Base-by-base conservation (phyloP, 2,113 vertebrate species). In the Odobenus rosmarus region DNA sequence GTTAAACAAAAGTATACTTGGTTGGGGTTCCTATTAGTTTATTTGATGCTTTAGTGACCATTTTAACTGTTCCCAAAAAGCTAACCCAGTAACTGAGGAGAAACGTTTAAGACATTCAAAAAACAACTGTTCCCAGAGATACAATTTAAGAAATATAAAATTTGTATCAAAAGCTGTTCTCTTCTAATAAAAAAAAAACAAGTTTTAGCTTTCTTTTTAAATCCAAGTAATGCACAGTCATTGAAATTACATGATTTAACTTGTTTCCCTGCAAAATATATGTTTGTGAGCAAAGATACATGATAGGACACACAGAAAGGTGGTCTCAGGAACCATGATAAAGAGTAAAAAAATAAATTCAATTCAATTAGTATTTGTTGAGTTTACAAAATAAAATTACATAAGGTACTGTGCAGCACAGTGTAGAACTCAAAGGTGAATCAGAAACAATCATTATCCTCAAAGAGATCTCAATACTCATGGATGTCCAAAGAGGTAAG, bases 121-220 rank as follows among this genome's bases (percentile, higher is more conserved):
- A 90, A 64, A n/a, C 12, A 90, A 36, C n/a, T 80, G 31, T 87
- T 92, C 46, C 61, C 39, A 93, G 26, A 95, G 15, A 93, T 23
- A 94, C 11, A 95, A 90, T 72, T 92, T 83, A 93, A 90, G 28
- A 96, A 80, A 93, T 33, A 84, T 31, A 77, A 82, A 67, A 69
- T 76, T 33, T 28, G n/a, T 86, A 90, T 46, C n/a, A 96, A 96
- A 77, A 95, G 19, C 14, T 64, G 64, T 84, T 94, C 77, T 81
- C 42, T 95, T 23, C 72, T 92, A 84, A 82, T 14, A 18, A 72
- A 72, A 39, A 42, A 69, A 67, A 97, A 91, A 82, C 28, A 90
- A 93, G 33, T 82, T 92, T 92, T 69, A 62, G 12, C 3, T 33
- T 69, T 92, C 53, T 93, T 89, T 96, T 64, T 59, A 88, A 88